Base-by-base conservation (phyloP, 2,797 vertebrate species). In the Brachyalestes nurse region DNA sequence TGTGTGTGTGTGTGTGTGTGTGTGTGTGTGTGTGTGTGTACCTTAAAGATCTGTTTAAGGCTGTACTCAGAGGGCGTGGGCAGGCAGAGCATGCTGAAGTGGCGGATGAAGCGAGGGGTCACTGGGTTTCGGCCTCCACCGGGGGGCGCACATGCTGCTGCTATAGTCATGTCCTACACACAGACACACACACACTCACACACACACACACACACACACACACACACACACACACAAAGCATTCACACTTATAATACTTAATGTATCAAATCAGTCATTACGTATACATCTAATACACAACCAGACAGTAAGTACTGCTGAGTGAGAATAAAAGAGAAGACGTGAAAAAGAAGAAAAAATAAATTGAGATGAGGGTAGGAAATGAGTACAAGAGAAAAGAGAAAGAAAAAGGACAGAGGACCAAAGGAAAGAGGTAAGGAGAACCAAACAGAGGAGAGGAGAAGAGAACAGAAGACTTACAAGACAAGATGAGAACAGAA, bases 21-120 rank as follows among this genome's bases (percentile, higher is more conserved):
- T 69, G 74, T 74, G 45, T 57, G 34, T 65, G 57, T 80, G 21
- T 53, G 45, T 72, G 38, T 72, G 45, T 66, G 78, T 3, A 96
- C 95, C 92, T 94, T 94, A 89, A 97, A 96, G 87, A 96, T 97
- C 65, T 95, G 95, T 81, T 96, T 96, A 75, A 96, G 94, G 86
- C 94, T 95, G 73, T 95, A 92, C 57, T 96, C 95, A 0, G 96
- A 96, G 8, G 95, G 95, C 9, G 88, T 94, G 5, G 96, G 95
- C 69, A 96, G 92, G 85, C 95, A 97, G 61, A 96, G 86, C 92
- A 95, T 95, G 86, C 93, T 95, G 91, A 97, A 96, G 86, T 95
- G 94, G 49, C 96, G 93, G 70, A 96, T 92, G 81, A 97, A 96
- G 83, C 95, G 94, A 0, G 95, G 94, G 13, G 93, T 96, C 84